Evolutionary conservation across 1,140 invertebrate genomes (phyloP).

Genomic region (Uloborus diversus): DNA sequence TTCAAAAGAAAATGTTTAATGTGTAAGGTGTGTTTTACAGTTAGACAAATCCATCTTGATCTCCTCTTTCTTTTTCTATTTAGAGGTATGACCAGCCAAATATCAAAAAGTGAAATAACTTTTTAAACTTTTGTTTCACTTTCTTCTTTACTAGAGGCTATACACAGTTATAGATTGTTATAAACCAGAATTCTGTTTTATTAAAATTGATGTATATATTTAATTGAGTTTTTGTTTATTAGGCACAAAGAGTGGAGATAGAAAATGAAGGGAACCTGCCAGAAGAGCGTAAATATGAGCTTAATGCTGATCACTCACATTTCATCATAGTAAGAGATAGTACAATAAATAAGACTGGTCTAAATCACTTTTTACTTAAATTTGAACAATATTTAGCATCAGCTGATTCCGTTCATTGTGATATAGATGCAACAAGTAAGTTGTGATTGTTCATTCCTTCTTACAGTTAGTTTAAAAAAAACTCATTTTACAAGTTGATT

Average conservation of each 20-base stretch:
- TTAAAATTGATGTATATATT: background rate
- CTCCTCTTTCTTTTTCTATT: background rate
- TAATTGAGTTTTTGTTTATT: background rate
- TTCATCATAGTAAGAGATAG: conserved; percentile 57
- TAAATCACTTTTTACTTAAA: conserved; percentile 59
- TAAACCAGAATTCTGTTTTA: background rate
- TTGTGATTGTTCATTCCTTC: background rate
- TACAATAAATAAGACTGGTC: conserved; percentile 59
- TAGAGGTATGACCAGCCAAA: background rate
- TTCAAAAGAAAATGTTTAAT: no score
- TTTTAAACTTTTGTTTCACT: no score
- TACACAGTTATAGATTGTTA: background rate
- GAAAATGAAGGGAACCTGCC: conserved; percentile 58
- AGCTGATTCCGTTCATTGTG: conserved; percentile 44
- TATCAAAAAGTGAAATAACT: no score
- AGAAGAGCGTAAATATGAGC: conserved; percentile 57
- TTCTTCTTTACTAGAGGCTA: no score
- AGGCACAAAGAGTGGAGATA: conserved; percentile 51
- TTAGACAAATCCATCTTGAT: background rate
- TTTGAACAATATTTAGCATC: conserved; percentile 57
- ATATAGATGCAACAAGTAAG: conserved; percentile 41
- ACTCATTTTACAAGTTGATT: no score
- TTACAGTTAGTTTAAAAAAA: background rate
- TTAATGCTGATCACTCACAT: conserved; percentile 58
- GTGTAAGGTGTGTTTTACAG: no score